These are phyloP conservation scores for Helicoverpa assulta DNA, from an alignment of 2,888 invertebrate genomes.

Conservation along the genomic window DNA sequence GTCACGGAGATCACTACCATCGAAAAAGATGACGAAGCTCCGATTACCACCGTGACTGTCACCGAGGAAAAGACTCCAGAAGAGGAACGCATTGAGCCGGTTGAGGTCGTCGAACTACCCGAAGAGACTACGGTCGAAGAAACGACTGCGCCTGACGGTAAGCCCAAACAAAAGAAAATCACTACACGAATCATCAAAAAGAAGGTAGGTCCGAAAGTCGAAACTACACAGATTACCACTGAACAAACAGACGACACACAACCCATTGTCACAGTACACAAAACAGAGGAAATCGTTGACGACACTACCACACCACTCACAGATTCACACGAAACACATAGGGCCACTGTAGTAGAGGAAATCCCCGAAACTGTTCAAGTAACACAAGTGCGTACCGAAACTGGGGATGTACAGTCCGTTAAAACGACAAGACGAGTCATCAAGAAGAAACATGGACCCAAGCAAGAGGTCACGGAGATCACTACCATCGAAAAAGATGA, in stretches of 20 bases:
- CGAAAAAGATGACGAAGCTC: conserved; percentile 50
- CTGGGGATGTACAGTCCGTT: not conserved
- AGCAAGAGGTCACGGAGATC: conserved; percentile 31
- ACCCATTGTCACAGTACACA: conserved; percentile 60
- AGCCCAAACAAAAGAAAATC: conserved; percentile 64
- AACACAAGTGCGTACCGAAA: conserved; percentile 64
- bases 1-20: conserved; percentile 52
- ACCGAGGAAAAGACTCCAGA: conserved; percentile 77
- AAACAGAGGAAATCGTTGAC: conserved; percentile 71
- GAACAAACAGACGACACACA: conserved; percentile 52
- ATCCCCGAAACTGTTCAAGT: conserved; percentile 41
- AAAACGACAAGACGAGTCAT: conserved; percentile 25
- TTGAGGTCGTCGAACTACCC: conserved; percentile 57
- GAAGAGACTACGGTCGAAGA: conserved; percentile 59
- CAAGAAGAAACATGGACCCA: conserved; percentile 26
- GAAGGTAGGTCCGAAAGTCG: conserved; percentile 78
- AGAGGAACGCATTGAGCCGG: conserved; percentile 37
- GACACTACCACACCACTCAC: conserved; percentile 66
- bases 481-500: conserved; percentile 73
- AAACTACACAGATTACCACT: conserved; percentile 77
- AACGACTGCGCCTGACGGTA: conserved; percentile 24
- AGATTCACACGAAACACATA: conserved; percentile 11
- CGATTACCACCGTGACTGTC: conserved; percentile 57
- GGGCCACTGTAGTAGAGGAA: conserved; percentile 16
- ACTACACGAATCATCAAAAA: conserved; percentile 84